Base-by-base conservation (phyloP, 2,113 vertebrate species). In the Stictonetta naevosa region DNA sequence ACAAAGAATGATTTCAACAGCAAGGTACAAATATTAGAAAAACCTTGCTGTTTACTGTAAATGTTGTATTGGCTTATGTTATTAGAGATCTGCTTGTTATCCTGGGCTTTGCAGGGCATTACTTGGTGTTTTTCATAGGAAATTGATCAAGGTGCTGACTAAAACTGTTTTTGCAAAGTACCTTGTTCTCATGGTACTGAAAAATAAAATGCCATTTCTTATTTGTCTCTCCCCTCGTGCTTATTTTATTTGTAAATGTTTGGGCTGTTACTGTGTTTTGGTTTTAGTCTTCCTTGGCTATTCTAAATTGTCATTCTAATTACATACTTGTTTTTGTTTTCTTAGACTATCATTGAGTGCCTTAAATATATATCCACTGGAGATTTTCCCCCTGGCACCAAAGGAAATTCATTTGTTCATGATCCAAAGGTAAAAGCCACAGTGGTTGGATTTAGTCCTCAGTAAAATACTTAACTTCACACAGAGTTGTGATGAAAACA, bases 281-380 rank as follows among this genome's bases (percentile, higher is more conserved):
- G n/a, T 15, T 75, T 7, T 74, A 46, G 55, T 60, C 26, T 11
- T 10, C 64, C 62, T 78, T 72, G 17, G 28, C 84, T 92, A 12
- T 38, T 90, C 75, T 55, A 8, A 64, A 23, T 78, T 50, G 12
- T 58, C 12, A 1, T 76, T 64, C 13, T 88, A 83, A 83, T n/a
- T 40, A 1, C 21, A 17, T 48, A 16, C 16, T 86, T 78, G 18
- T 78, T 97, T 97, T 17, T 95, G 1, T 96, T 97, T 96, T 62
- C 94, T 75, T 96, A 99, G 99, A 99, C 99, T 73, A 99, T 99
- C 83, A 99, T 99, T 93, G 99, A 99, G 97, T 99, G 99, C 89
- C 98, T 99, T 26, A 99, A 98, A 92, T 99, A 99, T 75, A 97
- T 99, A 90, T 99, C 98, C 88, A 98, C 99, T 75, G 99, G 99